Evolutionary conservation across 2,797 vertebrate species (phyloP).

Genomic region (Rhyacichthys aspro): DNA sequence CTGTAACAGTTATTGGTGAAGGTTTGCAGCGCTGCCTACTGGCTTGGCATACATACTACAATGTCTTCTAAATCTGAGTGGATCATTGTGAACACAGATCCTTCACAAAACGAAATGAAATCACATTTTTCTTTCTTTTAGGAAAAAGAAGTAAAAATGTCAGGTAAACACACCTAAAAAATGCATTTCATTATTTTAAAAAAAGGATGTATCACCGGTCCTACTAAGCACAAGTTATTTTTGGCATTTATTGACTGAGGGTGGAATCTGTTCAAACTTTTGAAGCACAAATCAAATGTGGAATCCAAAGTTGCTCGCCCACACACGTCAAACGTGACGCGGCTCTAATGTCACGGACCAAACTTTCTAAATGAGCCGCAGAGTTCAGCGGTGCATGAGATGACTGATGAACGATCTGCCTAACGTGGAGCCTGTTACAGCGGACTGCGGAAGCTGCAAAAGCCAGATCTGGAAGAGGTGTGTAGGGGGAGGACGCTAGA

Average conservation of each 20-base stretch:
- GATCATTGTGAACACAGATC: no score
- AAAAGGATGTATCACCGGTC: background rate
- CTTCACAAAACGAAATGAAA: background rate
- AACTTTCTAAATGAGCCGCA: conserved; percentile 62
- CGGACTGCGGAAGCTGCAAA: conserved; percentile 41
- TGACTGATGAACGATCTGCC: conserved; percentile 60
- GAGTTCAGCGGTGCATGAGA: conserved; percentile 53
- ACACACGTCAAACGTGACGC: conserved; percentile 62
- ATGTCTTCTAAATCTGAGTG: no score
- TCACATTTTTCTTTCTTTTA: background rate
- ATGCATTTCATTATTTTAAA: background rate
- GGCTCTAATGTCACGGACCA: conserved; percentile 58
- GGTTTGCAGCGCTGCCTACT: no score
- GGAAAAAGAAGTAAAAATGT: background rate
- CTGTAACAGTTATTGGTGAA: no score
- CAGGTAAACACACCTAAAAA: background rate
- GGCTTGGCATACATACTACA: no score
- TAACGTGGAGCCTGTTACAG: conserved; percentile 56
- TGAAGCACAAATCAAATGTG: conserved; percentile 64
- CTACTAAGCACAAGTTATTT: conserved; percentile 55
- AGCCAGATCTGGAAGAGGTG: conserved; percentile 11
- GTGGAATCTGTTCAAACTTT: conserved; percentile 57
- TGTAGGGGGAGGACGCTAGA: conserved; percentile 20
- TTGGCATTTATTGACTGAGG: conserved; percentile 57
- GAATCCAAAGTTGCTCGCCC: conserved; percentile 55